These are phyloP conservation scores for Polypedilum pembai DNA, from an alignment of 1,140 invertebrate genomes.

Conservation along the genomic window DNA sequence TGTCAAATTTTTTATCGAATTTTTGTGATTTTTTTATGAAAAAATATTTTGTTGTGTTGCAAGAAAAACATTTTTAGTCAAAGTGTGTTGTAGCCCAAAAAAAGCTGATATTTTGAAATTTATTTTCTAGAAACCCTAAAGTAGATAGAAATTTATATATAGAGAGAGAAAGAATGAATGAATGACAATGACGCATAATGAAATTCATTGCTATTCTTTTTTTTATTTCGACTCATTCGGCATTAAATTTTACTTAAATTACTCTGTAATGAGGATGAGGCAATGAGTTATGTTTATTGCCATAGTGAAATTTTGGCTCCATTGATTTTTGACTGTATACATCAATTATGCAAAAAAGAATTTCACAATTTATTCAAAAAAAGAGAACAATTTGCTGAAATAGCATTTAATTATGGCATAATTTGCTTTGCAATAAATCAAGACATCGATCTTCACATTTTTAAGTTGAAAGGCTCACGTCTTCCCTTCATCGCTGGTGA, in stretches of 20 bases:
- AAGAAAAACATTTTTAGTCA: too few species aligned
- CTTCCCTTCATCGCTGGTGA: background rate
- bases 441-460: background rate
- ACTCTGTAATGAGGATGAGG: constrained; percentile 17
- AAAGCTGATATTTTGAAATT: too few species aligned
- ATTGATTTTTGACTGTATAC: constrained; percentile 13
- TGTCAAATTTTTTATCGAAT: too few species aligned
- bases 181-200: background rate
- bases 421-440: constrained; percentile 13
- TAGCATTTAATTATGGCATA: constrained; percentile 18
- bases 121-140: too few species aligned
- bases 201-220: background rate
- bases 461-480: background rate
- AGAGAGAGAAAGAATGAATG: background rate
- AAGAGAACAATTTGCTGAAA: background rate
- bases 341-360: background rate
- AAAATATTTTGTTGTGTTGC: too few species aligned
- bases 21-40: too few species aligned
- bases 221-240: background rate
- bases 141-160: too few species aligned
- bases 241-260: constrained; percentile 10
- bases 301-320: constrained; percentile 4
- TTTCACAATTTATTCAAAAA: background rate
- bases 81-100: too few species aligned
- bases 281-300: constrained; percentile 5